Conservation (phyloP, 2,797 vertebrate genomes). For the Oreochromis grahami region DNA sequence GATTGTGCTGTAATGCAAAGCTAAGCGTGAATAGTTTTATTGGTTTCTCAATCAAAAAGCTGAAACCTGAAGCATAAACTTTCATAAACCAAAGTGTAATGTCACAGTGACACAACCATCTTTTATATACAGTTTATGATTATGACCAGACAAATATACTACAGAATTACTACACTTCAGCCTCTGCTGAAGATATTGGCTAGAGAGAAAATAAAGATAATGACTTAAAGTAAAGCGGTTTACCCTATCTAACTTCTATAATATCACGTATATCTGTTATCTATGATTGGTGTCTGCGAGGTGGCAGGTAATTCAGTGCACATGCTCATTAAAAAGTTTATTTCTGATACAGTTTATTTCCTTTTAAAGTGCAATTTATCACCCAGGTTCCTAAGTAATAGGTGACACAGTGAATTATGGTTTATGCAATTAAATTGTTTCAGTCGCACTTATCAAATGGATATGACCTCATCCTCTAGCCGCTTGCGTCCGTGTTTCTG, state of each 20-base stretch:
- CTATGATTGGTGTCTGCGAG: not conserved
- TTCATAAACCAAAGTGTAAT: not conserved
- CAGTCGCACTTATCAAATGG: conserved; percentile 31
- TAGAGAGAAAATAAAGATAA: not conserved
- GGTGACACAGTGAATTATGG: conserved; percentile 37
- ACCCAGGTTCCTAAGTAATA: conserved; percentile 5
- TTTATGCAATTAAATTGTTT: conserved; percentile 58
- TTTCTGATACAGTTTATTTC: conserved; percentile 41
- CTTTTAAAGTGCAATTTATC: conserved; percentile 60
- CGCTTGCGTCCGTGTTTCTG: not conserved
- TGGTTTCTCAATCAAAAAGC: too few species aligned
- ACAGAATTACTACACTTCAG: not conserved
- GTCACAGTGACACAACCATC: not conserved
- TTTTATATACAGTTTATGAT: not conserved
- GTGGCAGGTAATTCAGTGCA: conserved; percentile 19
- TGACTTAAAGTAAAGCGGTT: not conserved
- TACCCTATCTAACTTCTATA: not conserved
- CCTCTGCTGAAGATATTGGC: not conserved
- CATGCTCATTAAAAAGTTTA: conserved; percentile 35
- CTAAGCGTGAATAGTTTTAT: too few species aligned
- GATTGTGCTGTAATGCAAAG: too few species aligned
- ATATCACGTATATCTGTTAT: not conserved
- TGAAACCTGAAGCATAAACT: too few species aligned
- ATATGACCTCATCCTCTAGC: conserved; percentile 41
- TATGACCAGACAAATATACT: not conserved